A percentile compares a stretch with the other conserved stretches of the same genome.
phyloP scores from a whole-genome alignment of 1,140 invertebrate species.

The Drosophila tani region DNA sequence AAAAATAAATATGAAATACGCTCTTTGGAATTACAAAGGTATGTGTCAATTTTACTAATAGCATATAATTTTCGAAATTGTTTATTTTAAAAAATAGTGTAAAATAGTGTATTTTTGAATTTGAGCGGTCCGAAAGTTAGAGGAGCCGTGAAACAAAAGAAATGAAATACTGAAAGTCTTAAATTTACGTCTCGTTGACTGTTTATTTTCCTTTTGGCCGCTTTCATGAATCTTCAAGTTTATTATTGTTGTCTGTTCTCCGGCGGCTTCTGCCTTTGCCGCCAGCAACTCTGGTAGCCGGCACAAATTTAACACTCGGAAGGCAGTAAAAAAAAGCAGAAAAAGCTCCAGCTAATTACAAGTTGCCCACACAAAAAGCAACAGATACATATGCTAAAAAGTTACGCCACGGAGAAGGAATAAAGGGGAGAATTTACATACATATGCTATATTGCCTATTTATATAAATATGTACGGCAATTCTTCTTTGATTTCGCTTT shows the following conservation, averaged over 20 bases:
- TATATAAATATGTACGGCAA: slow-evolving; percentile 34
- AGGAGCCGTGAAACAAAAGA: slow-evolving; percentile 63
- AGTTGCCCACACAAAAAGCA: slow-evolving; percentile 47
- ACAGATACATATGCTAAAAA: slow-evolving; percentile 55
- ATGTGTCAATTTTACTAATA: not conserved
- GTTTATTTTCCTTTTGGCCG: slow-evolving; percentile 79
- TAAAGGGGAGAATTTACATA: slow-evolving; percentile 50
- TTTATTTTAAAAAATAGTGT: not conserved
- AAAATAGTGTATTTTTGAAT: slow-evolving; percentile 25
- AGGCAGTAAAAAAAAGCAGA: slow-evolving; percentile 60
- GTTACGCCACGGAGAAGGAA: slow-evolving; percentile 17
- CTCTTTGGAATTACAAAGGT: no score
- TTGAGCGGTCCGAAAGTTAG: slow-evolving; percentile 26
- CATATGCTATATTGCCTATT: slow-evolving; percentile 37
- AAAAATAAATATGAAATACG: not conserved
- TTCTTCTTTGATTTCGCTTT: slow-evolving; percentile 35
- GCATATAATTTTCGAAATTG: not conserved
- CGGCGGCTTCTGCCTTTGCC: slow-evolving; percentile 42
- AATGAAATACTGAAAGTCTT: slow-evolving; percentile 77
- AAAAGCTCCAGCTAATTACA: slow-evolving; percentile 76
- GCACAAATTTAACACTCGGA: slow-evolving; percentile 66
- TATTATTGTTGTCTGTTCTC: slow-evolving; percentile 71
- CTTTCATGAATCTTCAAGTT: slow-evolving; percentile 81
- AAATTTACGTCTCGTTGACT: slow-evolving; percentile 76
- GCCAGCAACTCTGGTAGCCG: slow-evolving; percentile 63